A percentile compares a stretch with the other conserved stretches of the same genome.
These are phyloP conservation scores for Zaprionus ghesquierei DNA, from an alignment of 1,140 invertebrate species.

Conservation along the genomic window DNA sequence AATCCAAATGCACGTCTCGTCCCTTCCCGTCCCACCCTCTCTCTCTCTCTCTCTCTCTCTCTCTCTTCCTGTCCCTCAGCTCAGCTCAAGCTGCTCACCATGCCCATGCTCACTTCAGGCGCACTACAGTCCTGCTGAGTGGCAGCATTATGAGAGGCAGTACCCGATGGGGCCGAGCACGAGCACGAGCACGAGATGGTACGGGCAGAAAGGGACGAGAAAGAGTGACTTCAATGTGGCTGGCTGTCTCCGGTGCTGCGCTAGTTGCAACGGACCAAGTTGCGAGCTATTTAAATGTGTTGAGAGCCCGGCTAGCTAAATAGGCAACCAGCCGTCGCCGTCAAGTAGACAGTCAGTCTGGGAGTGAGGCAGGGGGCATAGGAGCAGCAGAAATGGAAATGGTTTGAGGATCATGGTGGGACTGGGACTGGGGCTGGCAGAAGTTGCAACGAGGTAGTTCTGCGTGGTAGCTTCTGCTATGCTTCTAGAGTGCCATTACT, in stretches of 20 bases:
- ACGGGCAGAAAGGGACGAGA: background rate
- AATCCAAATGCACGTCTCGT: constrained; percentile 10
- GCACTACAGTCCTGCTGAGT: constrained; percentile 30
- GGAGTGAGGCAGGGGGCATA: background rate
- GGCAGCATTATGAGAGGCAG: constrained; percentile 27
- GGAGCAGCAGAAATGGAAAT: background rate
- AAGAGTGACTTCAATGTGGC: constrained; percentile 15
- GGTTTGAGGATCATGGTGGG: background rate
- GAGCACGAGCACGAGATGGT: too few relatives aligned
- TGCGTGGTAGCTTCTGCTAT: constrained; percentile 3
- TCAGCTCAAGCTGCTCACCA: background rate
- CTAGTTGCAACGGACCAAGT: constrained; percentile 65
- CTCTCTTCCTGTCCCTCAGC: too few relatives aligned
- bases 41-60: too few relatives aligned
- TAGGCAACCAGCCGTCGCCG: constrained; percentile 30
- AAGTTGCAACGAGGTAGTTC: background rate
- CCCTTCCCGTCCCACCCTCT: constrained; percentile 37
- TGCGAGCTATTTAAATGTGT: constrained; percentile 73
- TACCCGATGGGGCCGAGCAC: background rate
- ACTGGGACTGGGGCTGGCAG: background rate
- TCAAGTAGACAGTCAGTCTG: constrained; percentile 10
- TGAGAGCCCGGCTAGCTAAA: constrained; percentile 51
- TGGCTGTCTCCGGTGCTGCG: constrained; percentile 36
- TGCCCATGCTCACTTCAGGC: constrained; percentile 22
- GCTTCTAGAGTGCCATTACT: constrained; percentile 15